These are phyloP conservation scores for Argyresthia goedartella DNA, from an alignment of 2,888 invertebrate species.

Conservation along the genomic window DNA sequence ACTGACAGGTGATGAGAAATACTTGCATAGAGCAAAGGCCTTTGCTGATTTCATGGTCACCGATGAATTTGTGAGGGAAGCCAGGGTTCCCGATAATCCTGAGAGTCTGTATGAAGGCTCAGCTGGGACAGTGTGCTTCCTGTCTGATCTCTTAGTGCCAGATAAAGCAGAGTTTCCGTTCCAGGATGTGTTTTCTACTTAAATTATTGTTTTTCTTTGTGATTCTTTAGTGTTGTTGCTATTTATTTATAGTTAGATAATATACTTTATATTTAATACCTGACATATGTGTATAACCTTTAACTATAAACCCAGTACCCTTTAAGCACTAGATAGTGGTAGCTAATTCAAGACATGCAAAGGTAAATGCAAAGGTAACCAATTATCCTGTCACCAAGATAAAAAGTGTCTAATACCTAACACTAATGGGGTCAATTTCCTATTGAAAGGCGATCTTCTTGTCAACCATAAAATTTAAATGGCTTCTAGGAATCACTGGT, in stretches of 20 bases:
- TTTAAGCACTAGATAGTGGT: no score
- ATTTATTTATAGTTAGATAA: not conserved
- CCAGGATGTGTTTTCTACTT: constrained; percentile 74
- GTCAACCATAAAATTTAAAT: constrained; percentile 16
- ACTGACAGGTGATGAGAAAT: constrained; percentile 77
- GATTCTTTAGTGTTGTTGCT: not conserved
- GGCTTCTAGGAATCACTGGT: no score
- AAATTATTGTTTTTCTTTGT: constrained; percentile 7
- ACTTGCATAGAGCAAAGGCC: constrained; percentile 79
- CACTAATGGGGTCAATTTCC: no score
- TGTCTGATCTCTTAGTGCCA: constrained; percentile 82
- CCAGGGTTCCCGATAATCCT: constrained; percentile 84
- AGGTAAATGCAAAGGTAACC: no score
- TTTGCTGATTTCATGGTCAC: constrained; percentile 83
- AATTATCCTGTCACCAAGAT: no score
- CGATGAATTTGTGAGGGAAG: constrained; percentile 74
- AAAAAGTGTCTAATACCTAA: no score
- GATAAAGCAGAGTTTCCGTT: constrained; percentile 86
- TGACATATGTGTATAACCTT: not conserved
- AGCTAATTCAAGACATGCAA: no score
- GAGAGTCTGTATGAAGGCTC: constrained; percentile 89
- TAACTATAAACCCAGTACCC: no score
- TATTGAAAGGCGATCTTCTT: constrained; percentile 11
- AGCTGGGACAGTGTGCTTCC: constrained; percentile 87
- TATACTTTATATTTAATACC: not conserved